Base-by-base conservation (phyloP, 2,113 vertebrate genomes). In the Crotalus horridus region DNA sequence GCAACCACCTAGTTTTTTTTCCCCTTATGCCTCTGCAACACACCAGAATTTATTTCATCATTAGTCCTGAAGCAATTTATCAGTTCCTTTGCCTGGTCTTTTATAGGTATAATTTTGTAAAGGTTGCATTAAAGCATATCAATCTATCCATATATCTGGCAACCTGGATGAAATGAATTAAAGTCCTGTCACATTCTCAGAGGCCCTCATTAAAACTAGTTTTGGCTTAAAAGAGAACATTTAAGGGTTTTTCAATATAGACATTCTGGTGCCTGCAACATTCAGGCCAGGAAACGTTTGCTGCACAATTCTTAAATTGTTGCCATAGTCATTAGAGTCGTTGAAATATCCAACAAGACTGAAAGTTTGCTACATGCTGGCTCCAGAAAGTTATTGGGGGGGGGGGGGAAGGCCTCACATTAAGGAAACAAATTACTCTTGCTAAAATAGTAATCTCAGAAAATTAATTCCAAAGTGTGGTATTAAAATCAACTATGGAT, bases 251-350 rank as follows among this genome's bases (percentile, higher is more conserved):
- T 97, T 96, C 97, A 97, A 96, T 48, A 95, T 96, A 97, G 97
- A 97, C 97, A 96, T 95, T 95, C 96, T 98, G 97, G 97, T 97
- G 97, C 96, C 96, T 96, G 90, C 92, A 94, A 96, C 95, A 95
- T 95, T 97, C 96, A 96, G 97, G 95, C 97, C 96, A 94, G 96
- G 95, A 97, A 96, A 91, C 97, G 97, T 96, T 97, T 97, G 96
- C 97, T 94, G 94, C 97, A 97, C 96, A 97, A 97, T 97, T 97
- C 97, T 97, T 97, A 97, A 98, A 97, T 96, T 98, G 98, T 98
- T 98, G 97, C 97, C 97, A 98, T 94, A 96, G 98, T 97, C 98
- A 97, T 98, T 98, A 98, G 96, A 92, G 94, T 93, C 95, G 96
- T 96, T 97, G 93, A 97, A 96, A 98, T 95, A 96, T 94, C 94